Evolutionary conservation across 64 coral and sea anemone species (phyloP), one percentile per base, ranked within the genome.

Genomic region (Astreopora myriophthalma): DNA sequence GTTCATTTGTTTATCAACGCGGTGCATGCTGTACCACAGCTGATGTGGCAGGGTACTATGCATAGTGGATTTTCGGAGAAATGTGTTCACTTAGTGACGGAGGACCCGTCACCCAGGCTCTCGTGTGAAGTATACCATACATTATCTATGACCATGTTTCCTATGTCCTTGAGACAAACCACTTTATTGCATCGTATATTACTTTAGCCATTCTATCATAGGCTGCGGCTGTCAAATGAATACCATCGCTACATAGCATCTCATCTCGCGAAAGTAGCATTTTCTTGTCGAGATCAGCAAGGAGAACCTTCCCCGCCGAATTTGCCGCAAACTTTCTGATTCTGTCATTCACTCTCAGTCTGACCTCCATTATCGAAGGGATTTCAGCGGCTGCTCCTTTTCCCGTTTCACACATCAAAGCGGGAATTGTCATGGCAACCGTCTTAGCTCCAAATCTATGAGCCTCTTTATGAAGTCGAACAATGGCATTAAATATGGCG

Each of bases 271-370:
- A 74, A 77, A 86, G n/a, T 39, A 33, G 71, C 71, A 92, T 92
- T 76, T 92, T 86, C 37, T 19, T 92, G 6, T 82, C 90, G 26
- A 92, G 25, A 76, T 92, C 90, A 17, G 57, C 82, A 16, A 92
- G 37, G 61, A 92, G 38, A 16, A 92, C 71, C 75, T 78, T 92
- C n/a, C 75, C 40, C 10, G 51, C 35, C 10, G 66, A 73, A 63
- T 86, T 26, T 25, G 75, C 85, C 1, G 52, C 71, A 30, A 86
- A 92, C 26, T 92, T 5, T 30, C 46, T 85, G 27, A 92, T 61
- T 51, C 55, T 67, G 52, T 86, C 85, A 17, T 92, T 92, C 22
- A 92, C 48, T 12, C 76, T 44, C 48, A 86, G 8, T 73, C 90
- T 35, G 13, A 85, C 82, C 27, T 69, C 17, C 58, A 67, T 92